Evolutionary conservation across 2,797 vertebrate species (phyloP).

Genomic region (Gymnoscopelus braueri): DNA sequence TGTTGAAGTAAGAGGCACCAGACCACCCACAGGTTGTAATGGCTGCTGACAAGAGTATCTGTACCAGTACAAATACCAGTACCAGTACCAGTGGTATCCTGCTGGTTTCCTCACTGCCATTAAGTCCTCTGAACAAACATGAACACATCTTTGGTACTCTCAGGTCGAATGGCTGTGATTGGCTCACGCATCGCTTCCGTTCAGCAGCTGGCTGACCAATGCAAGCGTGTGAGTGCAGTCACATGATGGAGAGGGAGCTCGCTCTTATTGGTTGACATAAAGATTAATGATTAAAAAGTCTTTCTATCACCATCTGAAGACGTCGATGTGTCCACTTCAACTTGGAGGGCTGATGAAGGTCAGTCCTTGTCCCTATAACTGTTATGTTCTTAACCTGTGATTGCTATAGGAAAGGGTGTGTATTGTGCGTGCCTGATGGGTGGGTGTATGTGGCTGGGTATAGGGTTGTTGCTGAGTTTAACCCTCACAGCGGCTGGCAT

Average conservation of each 20-base stretch:
- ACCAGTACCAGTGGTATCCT: background rate
- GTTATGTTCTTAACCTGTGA: slow-evolving; percentile 6
- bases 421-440: background rate
- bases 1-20: too few relatives aligned
- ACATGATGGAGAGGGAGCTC: slow-evolving; percentile 22
- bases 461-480: slow-evolving; percentile 5
- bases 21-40: too few relatives aligned
- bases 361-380: background rate
- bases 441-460: background rate
- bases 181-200: slow-evolving; percentile 17
- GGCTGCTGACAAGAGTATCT: slow-evolving; percentile 20
- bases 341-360: background rate
- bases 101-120: slow-evolving; percentile 1
- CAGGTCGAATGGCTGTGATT: background rate
- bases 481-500: background rate
- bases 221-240: slow-evolving; percentile 22
- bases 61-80: slow-evolving; percentile 1
- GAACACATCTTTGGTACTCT: slow-evolving; percentile 20
- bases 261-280: slow-evolving; percentile 16
- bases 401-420: background rate
- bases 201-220: slow-evolving; percentile 32
- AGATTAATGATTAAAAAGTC: slow-evolving; percentile 11
- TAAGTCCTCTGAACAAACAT: slow-evolving; percentile 15
- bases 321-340: background rate
- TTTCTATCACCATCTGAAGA: slow-evolving; percentile 9